Evolutionary conservation across 2,113 vertebrate genomes (phyloP), one percentile per base, ranked within the genome.

Genomic region (Taxidea taxus): DNA sequence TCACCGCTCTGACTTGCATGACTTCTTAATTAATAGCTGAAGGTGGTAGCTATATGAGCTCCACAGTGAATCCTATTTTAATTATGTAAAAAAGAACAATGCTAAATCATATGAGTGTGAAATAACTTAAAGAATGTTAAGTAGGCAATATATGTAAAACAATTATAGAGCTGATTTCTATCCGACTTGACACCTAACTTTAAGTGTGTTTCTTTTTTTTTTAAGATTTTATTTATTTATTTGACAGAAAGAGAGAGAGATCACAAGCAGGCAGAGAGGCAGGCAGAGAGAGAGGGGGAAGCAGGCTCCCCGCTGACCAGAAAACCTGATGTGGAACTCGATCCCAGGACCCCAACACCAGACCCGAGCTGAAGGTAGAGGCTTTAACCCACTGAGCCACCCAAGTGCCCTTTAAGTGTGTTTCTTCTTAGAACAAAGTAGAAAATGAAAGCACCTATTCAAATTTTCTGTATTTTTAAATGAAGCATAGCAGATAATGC

Each of bases 61-160:
- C 18, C 84, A 78, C 2, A 84, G 88, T 95, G 68, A 97, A 90
- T 97, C n/a, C 78, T 92, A 87, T 92, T 89, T 85, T 88, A 96
- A 81, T 80, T 80, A 75, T 68, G 86, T 34, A 85, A 96, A 95
- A 95, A 96, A 31, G 44, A 87, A n/a, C 23, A 56, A 77, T 25
- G 44, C 37, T 91, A 87, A 94, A 44, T 56, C 75, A 84, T 34
- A 29, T 66, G 60, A 92, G 44, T 42, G 82, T 25, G 20, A 77
- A 82, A n/a, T 27, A 25, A 58, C n/a, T 78, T 78, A 14, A 80
- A 74, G 2, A 90, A 86, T 1, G 1, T 87, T 81, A 90, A 27
- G n/a, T 31, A 70, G 54, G 66, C 27, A 83, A 97, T 83, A 90
- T 66, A 90, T 49, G 80, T 92, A 60, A 54, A 92, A 98, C 95